Evolutionary conservation across 1,140 invertebrate genomes (phyloP).

Genomic region (Dendroctonus ponderosae): DNA sequence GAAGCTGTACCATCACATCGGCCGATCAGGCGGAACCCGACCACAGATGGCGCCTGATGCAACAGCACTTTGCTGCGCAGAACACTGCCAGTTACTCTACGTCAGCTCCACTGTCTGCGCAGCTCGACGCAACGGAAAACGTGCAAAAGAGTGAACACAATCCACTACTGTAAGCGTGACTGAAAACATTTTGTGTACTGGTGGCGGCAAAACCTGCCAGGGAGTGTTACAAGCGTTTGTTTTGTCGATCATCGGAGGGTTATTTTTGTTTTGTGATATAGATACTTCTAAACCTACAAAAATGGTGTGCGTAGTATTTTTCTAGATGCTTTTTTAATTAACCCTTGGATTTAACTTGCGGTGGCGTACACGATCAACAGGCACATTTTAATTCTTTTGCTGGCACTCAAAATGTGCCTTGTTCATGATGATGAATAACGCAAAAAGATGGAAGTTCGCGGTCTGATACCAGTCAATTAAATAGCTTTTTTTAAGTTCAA

Average conservation of each 20-base stretch:
- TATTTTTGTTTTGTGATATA: conserved; percentile 29
- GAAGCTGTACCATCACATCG: conserved; percentile 11
- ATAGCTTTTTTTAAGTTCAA: too few relatives aligned
- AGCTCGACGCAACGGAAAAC: not conserved
- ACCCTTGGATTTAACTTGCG: conserved; percentile 12
- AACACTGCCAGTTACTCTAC: not conserved
- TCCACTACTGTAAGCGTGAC: not conserved
- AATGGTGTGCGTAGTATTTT: conserved; percentile 28
- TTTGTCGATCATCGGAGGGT: too few relatives aligned
- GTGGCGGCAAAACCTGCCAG: too few relatives aligned
- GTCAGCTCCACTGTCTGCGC: not conserved
- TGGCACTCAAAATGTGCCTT: conserved; percentile 13
- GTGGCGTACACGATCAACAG: conserved; percentile 12
- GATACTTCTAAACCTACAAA: conserved; percentile 22
- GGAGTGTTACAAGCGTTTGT: too few relatives aligned
- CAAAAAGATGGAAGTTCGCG: not conserved
- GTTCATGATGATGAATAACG: not conserved
- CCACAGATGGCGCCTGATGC: not conserved
- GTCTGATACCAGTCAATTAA: not conserved
- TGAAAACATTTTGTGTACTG: not conserved
- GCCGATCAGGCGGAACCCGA: not conserved
- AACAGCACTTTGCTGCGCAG: not conserved
- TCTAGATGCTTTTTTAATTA: conserved; percentile 26
- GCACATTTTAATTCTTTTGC: conserved; percentile 14
- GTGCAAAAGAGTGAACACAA: not conserved